Base-by-base conservation (phyloP, 2,797 vertebrate genomes). In the Taenioides sp. region DNA sequence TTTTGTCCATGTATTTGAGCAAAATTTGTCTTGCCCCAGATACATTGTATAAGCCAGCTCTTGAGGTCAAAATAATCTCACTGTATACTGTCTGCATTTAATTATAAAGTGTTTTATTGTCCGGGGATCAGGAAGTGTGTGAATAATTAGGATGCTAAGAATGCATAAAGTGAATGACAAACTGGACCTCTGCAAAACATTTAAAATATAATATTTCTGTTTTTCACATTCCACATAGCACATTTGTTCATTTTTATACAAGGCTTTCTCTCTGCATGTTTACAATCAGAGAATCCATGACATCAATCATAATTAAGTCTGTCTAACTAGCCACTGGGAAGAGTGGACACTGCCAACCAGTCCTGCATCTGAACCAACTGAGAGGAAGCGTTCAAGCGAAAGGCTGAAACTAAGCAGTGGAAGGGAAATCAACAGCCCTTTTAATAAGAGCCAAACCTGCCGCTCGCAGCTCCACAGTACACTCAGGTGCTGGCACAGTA, bases 391-490 rank as follows among this genome's bases (percentile, higher is more conserved):
- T 80, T 40, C 81, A 79, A 77, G 74, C 22, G 17, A 66, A 54
- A 81, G 77, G 75, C 73, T 84, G 74, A 85, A 73, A 78, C 17
- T 77, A 70, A 86, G 76, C 77, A 47, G 80, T 75, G 70, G 77
- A 65, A 80, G 57, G 59, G 74, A 54, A 84, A 77, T 78, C 87
- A 82, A 80, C 73, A 83, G 76, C 70, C 76, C 73, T 65, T 65
- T 74, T 83, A 90, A 88, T 74, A 80, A 85, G 82, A 84, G 70
- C 79, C 75, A 84, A 67, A 87, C 74, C 78, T 89, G 82, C 87
- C 82, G 74, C 81, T 87, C 78, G 74, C 83, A 52, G 83, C 78
- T 79, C 81, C 71, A 76, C 73, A 70, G 70, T 70, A 84, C 71
- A 34, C 72, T 74, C 82, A 80, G 84, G 80, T 81, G 80, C 76